Percentiles rank a stretch among this genome's conserved stretches.
phyloP scores from a whole-genome alignment of 2,113 vertebrate genomes.

The Tonatia bakeri region DNA sequence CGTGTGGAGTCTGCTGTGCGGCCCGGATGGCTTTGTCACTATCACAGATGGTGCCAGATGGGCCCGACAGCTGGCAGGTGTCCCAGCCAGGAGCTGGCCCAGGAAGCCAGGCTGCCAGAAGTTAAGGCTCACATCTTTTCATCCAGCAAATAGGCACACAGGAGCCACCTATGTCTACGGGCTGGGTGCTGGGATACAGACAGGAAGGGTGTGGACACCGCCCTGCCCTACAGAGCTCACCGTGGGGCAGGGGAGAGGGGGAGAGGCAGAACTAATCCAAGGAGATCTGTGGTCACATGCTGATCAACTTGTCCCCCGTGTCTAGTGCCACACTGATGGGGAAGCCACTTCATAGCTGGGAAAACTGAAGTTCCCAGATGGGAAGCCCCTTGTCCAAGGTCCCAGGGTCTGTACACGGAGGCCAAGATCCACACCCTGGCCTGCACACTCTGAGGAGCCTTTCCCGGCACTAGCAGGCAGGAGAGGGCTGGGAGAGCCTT shows the following conservation, averaged over 20 bases:
- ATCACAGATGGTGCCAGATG: slow-evolving; percentile 9
- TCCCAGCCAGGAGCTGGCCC: not conserved
- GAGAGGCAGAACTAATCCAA: not conserved
- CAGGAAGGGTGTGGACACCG: not conserved
- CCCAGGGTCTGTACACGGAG: too few species aligned
- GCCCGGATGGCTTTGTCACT: not conserved
- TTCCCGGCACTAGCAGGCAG: not conserved
- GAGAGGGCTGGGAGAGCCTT: not conserved
- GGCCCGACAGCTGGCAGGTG: not conserved
- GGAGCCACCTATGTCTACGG: not conserved
- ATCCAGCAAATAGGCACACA: not conserved
- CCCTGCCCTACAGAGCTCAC: not conserved
- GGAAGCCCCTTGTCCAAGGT: not conserved
- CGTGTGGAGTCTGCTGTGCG: fast-evolving
- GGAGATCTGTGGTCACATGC: not conserved
- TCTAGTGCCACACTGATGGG: not conserved
- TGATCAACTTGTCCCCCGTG: not conserved
- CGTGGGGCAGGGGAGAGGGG: fast-evolving
- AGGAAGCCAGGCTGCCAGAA: not conserved
- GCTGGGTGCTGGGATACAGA: too few species aligned
- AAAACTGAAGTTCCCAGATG: not conserved
- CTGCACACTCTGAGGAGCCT: not conserved
- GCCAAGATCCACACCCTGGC: not conserved
- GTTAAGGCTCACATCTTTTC: not conserved
- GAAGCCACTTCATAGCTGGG: not conserved